phyloP scores from a whole-genome alignment of 37 sponge, comb jelly and placozoan species.

The Haliclona indistincta region DNA sequence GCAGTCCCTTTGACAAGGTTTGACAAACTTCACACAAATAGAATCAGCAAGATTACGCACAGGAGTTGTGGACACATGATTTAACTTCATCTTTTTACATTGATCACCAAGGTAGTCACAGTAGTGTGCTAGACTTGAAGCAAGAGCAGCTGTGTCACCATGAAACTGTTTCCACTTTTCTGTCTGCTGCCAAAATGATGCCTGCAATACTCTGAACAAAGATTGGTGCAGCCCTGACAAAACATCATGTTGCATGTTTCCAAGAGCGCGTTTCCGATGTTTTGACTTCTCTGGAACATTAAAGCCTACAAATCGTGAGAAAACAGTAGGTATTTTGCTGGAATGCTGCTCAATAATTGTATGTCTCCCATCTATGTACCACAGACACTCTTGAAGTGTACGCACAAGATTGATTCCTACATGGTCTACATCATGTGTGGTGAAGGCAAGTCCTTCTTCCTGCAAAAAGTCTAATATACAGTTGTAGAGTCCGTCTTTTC shows the following conservation, averaged over 20 bases:
- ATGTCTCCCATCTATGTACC: constrained; percentile 50
- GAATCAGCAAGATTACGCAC: constrained; percentile 3
- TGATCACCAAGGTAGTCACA: constrained; percentile 2
- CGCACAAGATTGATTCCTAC: constrained; percentile 21
- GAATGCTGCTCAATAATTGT: no score
- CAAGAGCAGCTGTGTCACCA: neutral
- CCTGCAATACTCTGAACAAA: constrained; percentile 1
- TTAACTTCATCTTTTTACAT: neutral
- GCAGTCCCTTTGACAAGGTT: neutral
- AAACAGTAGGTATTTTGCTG: neutral
- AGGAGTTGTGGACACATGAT: neutral
- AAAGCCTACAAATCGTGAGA: constrained; percentile 8
- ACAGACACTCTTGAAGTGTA: constrained; percentile 26
- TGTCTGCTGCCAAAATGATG: neutral
- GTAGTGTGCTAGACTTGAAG: neutral
- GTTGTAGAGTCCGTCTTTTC: no score
- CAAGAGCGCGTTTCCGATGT: constrained; percentile 11
- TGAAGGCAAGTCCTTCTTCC: no score
- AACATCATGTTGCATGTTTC: neutral
- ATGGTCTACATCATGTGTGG: no score
- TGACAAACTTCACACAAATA: neutral
- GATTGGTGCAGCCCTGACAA: neutral
- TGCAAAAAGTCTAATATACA: no score
- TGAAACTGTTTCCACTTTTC: neutral
- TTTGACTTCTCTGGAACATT: constrained; percentile 6